Percentiles rank a stretch among this genome's conserved stretches.
Conservation (phyloP, 2,797 vertebrate genomes). For the Takifugu ocellatus region DNA sequence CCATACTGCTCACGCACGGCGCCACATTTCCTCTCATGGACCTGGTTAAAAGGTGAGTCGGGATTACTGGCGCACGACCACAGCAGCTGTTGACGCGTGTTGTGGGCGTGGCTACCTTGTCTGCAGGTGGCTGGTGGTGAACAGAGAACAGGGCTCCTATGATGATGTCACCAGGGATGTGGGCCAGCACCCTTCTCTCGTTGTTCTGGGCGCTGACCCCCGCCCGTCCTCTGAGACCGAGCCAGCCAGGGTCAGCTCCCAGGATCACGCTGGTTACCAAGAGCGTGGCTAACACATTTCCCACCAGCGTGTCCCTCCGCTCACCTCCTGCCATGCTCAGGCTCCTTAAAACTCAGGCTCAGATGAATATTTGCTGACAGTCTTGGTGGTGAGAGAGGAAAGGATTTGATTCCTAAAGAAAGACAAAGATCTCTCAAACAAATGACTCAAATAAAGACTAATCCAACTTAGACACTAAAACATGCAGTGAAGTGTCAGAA, state of each 20-base stretch:
- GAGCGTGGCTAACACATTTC: constrained; percentile 38
- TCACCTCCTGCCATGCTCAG: constrained; percentile 40
- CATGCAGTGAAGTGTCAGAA: too few species aligned
- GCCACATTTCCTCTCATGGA: constrained; percentile 96
- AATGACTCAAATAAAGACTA: neutral
- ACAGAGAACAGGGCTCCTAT: constrained; percentile 98
- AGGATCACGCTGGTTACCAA: constrained; percentile 78
- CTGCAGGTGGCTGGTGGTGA: constrained; percentile 95
- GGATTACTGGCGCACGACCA: neutral
- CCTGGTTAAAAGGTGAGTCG: constrained; percentile 50
- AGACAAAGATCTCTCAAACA: neutral
- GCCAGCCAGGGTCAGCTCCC: constrained; percentile 77
- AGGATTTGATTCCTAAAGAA: constrained; percentile 29
- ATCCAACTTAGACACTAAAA: too few species aligned
- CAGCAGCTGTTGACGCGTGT: neutral
- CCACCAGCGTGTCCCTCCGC: constrained; percentile 2
- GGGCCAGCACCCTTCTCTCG: constrained; percentile 90
- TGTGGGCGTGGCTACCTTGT: constrained; percentile 75
- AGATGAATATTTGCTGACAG: constrained; percentile 13
- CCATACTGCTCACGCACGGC: constrained; percentile 96
- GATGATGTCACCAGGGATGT: constrained; percentile 93
- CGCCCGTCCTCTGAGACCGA: constrained; percentile 51
- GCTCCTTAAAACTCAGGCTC: constrained; percentile 35
- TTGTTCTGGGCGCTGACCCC: constrained; percentile 84
- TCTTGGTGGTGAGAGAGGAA: constrained; percentile 22